Evolutionary conservation across 2,797 vertebrate genomes (phyloP).

Genomic region (Heterohyrax brucei): DNA sequence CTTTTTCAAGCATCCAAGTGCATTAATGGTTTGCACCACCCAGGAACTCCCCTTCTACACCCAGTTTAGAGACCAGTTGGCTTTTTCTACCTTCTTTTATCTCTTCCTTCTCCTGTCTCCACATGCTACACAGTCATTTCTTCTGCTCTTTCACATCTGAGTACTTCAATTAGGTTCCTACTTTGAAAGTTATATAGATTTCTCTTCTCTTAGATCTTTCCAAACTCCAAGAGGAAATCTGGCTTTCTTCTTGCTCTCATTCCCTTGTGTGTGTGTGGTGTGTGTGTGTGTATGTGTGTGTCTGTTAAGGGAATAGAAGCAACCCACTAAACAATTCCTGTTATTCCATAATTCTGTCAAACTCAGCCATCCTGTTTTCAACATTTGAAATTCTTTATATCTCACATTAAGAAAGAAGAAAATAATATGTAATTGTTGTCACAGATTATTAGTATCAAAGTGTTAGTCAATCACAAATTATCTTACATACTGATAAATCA

Average conservation of each 20-base stretch:
- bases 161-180: background rate
- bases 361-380: slow-evolving; percentile 12
- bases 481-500: slow-evolving; percentile 42
- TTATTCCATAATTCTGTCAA: slow-evolving; percentile 23
- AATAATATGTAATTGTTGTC: slow-evolving; percentile 64
- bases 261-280: background rate
- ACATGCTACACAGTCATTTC: background rate
- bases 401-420: slow-evolving; percentile 60
- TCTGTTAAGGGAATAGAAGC: background rate
- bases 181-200: background rate
- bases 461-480: slow-evolving; percentile 64
- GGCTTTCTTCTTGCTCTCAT: background rate
- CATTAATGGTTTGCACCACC: background rate
- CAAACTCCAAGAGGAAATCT: slow-evolving; percentile 2
- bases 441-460: slow-evolving; percentile 68
- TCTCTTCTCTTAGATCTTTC: slow-evolving; percentile 46
- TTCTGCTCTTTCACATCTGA: background rate
- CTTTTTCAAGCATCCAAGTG: background rate
- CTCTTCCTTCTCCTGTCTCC: background rate
- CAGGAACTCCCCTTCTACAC: background rate
- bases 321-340: background rate
- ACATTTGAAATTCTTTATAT: slow-evolving; percentile 54
- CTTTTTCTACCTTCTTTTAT: background rate
- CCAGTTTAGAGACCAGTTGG: accelerated
- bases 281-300: background rate